Conservation (phyloP, 1,140 invertebrate species). For the Mizuhopecten yessoensis region DNA sequence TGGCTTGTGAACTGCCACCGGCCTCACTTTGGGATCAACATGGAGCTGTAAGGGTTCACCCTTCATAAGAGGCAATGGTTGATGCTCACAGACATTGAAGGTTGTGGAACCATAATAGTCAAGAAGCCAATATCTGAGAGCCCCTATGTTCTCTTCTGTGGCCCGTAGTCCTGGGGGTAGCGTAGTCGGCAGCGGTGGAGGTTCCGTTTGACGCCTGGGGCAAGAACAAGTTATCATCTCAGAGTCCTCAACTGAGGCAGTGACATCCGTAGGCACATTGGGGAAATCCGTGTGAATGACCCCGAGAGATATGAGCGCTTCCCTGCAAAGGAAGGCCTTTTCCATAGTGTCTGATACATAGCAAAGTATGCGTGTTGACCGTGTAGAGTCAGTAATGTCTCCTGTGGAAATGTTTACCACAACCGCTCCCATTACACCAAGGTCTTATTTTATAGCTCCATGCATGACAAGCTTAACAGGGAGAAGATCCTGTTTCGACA, state of each 20-base stretch:
- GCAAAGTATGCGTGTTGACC: too few species aligned
- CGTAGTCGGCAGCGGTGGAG: constrained; percentile 41
- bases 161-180: constrained; percentile 45
- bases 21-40: constrained; percentile 57
- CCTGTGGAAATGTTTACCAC: too few species aligned
- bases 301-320: constrained; percentile 17
- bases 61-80: constrained; percentile 59
- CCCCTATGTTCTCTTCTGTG: constrained; percentile 53
- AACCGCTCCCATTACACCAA: too few species aligned
- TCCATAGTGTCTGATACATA: constrained; percentile 41
- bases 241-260: constrained; percentile 1
- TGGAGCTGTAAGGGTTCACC: constrained; percentile 59
- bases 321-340: constrained; percentile 54
- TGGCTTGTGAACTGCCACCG: constrained; percentile 60
- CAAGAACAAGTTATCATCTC: background rate
- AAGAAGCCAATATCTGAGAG: constrained; percentile 55
- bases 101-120: constrained; percentile 57
- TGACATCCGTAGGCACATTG: background rate
- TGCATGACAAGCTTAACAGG: too few species aligned
- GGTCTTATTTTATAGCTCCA: too few species aligned
- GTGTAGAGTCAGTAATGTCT: too few species aligned
- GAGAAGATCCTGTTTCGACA: too few species aligned
- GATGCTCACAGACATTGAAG: constrained; percentile 63
- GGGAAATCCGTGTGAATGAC: constrained; percentile 47
- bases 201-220: background rate